These are phyloP conservation scores for Mesorhabditis belari DNA, from an alignment of 2,888 invertebrate genomes.

Conservation along the genomic window DNA sequence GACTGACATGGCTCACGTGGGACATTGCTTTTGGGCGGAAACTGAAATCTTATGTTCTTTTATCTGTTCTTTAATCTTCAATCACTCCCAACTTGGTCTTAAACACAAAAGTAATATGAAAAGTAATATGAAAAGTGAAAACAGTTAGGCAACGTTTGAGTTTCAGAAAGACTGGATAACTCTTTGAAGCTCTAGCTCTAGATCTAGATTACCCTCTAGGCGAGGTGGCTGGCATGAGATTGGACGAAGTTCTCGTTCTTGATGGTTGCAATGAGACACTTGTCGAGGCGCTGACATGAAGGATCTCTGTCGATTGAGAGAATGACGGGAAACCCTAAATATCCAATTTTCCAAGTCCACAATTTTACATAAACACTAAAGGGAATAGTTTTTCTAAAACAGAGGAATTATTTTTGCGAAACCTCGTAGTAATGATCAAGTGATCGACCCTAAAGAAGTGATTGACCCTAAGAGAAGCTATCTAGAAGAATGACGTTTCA, in stretches of 20 bases:
- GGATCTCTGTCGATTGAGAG: background rate
- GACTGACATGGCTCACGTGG: background rate
- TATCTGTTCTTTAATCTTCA: background rate
- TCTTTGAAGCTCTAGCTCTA: background rate
- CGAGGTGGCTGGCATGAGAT: conserved; percentile 22
- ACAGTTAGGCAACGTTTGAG: no score
- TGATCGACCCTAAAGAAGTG: no score
- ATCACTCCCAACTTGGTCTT: no score
- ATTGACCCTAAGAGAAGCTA: no score
- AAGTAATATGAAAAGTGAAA: no score
- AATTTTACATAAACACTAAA: no score
- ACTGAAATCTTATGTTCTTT: background rate
- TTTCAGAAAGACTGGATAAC: no score
- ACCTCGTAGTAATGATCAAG: no score
- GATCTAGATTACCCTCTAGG: background rate
- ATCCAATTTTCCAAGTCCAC: background rate
- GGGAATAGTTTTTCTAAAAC: no score
- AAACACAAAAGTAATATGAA: no score
- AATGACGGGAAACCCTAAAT: background rate
- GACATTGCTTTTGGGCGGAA: background rate
- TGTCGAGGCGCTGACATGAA: background rate
- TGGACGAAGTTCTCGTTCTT: conserved; percentile 1
- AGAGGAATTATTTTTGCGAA: no score
- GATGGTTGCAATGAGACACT: background rate
- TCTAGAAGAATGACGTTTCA: background rate